Evolutionary conservation across 2,113 vertebrate species (phyloP), one percentile per base, ranked within the genome.

Genomic region (Apteryx mantelli): DNA sequence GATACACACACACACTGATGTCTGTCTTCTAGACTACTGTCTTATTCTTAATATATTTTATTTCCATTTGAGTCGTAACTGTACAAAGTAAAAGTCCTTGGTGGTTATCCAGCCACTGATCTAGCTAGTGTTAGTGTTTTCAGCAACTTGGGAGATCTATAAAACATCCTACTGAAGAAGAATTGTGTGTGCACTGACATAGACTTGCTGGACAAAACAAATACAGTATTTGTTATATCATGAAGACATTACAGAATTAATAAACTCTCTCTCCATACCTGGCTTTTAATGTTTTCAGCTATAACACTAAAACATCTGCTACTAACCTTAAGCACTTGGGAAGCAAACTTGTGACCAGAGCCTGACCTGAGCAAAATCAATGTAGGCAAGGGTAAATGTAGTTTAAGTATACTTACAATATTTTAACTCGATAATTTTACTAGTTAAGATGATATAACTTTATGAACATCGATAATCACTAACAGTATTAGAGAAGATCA

Each of bases 151-250:
- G 26, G 80, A 82, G 76, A 65, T 44, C 42, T 55, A 52, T 28
- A 65, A 77, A 69, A 16, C 28, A 66, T 52, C 7, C 25, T 38
- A 25, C 52, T 71, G 46, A 13, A 38, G 40, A 85, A 81, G 12
- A 44, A 46, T 68, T 1, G 3, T 1, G 4, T 20, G 18, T 34
- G 36, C 21, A 17, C 44, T 52, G 65, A 42, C 65, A 52, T 0
- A 53, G 61, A 56, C 19, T 63, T 63, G 58, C 0, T 32, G 56
- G 44, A 82, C 69, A 81, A 65, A 69, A 64, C 13, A 8, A 88
- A 69, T 26, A 66, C 11, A n/a, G 81, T 16, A 36, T 9, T 14
- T 52, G 6, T 13, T 65, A 28, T 13, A 52, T 12, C 28, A 34
- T 9, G 22, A 81, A 15, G 65, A 42, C 12, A 34, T 16, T 12